Base-by-base conservation (phyloP, 2,888 invertebrate genomes). In the Neria commutata region DNA sequence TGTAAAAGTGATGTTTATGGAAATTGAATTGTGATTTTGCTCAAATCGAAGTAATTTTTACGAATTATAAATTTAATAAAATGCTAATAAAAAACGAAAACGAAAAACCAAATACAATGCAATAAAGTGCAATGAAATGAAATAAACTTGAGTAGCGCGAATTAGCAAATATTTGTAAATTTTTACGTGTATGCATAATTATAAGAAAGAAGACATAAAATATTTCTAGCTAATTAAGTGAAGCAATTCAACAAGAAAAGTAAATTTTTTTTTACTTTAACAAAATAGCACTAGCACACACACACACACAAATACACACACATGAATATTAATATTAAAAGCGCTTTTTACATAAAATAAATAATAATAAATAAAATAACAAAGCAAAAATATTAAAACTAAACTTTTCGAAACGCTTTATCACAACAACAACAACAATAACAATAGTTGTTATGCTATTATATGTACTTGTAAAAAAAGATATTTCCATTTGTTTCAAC, bases 21-120 rank as follows among this genome's bases (percentile, higher is more conserved):
- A 40, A 55, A 55, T 33, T 37, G 16, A 37, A 55, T 55, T 55
- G 55, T 55, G 49, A 55, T 55, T 55, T 55, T 55, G 25, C 21
- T 3, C 34, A 54, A 40, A 46, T 33, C 11, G n/a, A 26, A 29
- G 1, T 48, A 25, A 21, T 21, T 33, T 19, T 34, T 11, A 37
- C 33, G 14, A 34, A 50, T 23, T 33, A 10, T 16, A 48, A 25
- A 29, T 11, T 11, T 29, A 29, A 5, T 14, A 37, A 37, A 37
- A 37, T 37, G n/a, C n/a, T n/a, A n/a, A n/a, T n/a, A n/a, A n/a
- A 37, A 23, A 37, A 51, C 33, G 33, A 33, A 17, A 47, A 47
- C 11, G 33, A n/a, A 37, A 49, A 25, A 19, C 14, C n/a, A n/a
- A n/a, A n/a, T n/a, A n/a, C n/a, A n/a, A n/a, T n/a, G n/a, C n/a